Evolutionary conservation across 2,888 invertebrate species (phyloP).

Genomic region (Petrolisthes cinctipes): DNA sequence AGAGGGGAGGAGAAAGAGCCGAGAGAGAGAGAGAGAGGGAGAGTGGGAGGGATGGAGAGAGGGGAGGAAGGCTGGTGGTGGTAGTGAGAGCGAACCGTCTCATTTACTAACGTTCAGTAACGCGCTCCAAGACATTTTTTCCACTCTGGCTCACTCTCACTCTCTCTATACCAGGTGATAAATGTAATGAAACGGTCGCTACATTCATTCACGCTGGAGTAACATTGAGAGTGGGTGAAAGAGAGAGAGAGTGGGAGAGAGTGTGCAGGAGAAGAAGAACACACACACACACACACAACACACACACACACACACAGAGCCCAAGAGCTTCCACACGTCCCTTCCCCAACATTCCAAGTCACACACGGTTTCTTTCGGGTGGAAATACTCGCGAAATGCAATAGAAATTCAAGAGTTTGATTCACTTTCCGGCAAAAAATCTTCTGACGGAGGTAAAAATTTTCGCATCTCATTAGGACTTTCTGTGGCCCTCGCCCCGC

Average conservation of each 20-base stretch:
- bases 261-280: not conserved
- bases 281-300: too few species aligned
- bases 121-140: not conserved
- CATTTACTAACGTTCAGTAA: slow-evolving; percentile 30
- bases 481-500: slow-evolving; percentile 58
- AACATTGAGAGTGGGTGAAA: slow-evolving; percentile 1
- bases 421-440: slow-evolving; percentile 55
- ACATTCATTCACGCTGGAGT: not conserved
- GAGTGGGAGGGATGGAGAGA: not conserved
- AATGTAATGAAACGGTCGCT: slow-evolving; percentile 22
- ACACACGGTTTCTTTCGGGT: slow-evolving; percentile 41
- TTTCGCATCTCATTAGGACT: slow-evolving; percentile 61
- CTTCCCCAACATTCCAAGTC: slow-evolving; percentile 39
- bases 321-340: not conserved
- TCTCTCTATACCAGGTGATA: slow-evolving; percentile 13
- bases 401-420: slow-evolving; percentile 62
- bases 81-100: slow-evolving; percentile 12
- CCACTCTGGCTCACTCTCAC: not conserved
- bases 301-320: not conserved
- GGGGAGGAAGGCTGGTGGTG: not conserved
- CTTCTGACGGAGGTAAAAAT: slow-evolving; percentile 53
- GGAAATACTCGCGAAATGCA: slow-evolving; percentile 60
- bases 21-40: not conserved
- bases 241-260: slow-evolving; percentile 20
- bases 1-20: not conserved